Percentiles rank a stretch among this genome's conserved stretches.
Evolutionary conservation across 2,888 invertebrate genomes (phyloP).

Genomic region (Zele albiditarsus): DNA sequence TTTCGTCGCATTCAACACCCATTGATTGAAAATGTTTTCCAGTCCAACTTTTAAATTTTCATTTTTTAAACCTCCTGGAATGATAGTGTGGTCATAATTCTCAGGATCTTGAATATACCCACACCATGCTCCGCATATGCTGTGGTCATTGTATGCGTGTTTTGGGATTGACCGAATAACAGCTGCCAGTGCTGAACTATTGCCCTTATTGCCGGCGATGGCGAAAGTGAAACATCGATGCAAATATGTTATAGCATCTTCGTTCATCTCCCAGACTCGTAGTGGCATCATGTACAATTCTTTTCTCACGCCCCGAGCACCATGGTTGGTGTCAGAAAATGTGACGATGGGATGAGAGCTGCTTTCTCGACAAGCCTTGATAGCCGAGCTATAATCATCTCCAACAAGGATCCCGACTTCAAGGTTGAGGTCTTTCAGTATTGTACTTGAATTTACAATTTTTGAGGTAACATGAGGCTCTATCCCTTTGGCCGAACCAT

Average conservation of each 20-base stretch:
- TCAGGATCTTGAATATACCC: not conserved
- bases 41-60: not conserved
- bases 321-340: not conserved
- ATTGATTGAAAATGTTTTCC: not conserved
- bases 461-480: slow-evolving; percentile 20
- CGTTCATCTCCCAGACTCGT: not conserved
- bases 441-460: not conserved
- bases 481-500: slow-evolving; percentile 38
- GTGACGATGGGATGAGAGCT: not conserved
- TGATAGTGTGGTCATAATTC: not conserved
- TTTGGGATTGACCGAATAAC: not conserved
- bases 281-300: not conserved
- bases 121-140: not conserved
- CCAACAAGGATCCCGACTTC: not conserved
- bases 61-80: not conserved
- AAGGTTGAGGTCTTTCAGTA: not conserved
- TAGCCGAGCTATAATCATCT: not conserved
- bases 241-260: not conserved
- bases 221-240: not conserved
- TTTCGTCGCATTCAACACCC: not conserved
- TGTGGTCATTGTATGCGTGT: not conserved
- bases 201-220: not conserved
- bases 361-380: not conserved
- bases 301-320: not conserved
- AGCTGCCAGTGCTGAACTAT: not conserved